Evolutionary conservation across 2,888 invertebrate species (phyloP).

Genomic region (Lithosia quadra): DNA sequence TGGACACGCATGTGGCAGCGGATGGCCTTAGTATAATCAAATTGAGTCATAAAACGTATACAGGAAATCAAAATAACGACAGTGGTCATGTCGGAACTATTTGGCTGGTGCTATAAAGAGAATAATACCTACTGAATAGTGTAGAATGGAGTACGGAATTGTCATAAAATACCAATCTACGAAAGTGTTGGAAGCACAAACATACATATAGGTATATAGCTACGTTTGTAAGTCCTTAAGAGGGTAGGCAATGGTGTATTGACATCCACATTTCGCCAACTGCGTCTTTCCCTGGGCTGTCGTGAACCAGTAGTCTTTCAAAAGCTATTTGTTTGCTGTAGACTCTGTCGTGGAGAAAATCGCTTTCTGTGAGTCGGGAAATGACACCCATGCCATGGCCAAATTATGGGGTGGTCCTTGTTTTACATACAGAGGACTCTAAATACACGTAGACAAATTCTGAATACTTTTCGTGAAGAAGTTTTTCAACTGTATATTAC

Average conservation of each 20-base stretch:
- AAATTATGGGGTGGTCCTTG: too few relatives aligned
- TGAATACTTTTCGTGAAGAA: neutral
- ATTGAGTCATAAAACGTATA: slow-evolving; percentile 21
- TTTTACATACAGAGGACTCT: neutral
- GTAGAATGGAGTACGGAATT: slow-evolving; percentile 1
- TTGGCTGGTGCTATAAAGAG: slow-evolving; percentile 7
- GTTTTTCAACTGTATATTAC: neutral
- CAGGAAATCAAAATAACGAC: slow-evolving; percentile 8
- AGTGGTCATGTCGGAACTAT: neutral
- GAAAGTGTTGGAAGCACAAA: slow-evolving; percentile 1
- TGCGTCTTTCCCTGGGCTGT: too few relatives aligned
- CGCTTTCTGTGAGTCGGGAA: too few relatives aligned
- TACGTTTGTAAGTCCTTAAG: neutral
- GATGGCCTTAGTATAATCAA: neutral
- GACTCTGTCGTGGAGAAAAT: too few relatives aligned
- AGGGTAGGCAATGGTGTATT: neutral
- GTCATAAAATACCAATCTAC: slow-evolving; percentile 17
- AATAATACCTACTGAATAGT: slow-evolving; percentile 16
- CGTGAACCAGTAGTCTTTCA: neutral
- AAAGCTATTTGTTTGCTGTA: neutral
- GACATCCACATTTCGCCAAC: neutral
- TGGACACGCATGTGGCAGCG: too few relatives aligned
- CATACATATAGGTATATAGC: neutral
- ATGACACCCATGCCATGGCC: too few relatives aligned
- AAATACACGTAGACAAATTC: too few relatives aligned